Percentiles rank a stretch among this genome's conserved stretches.
Conservation (phyloP, 2,888 invertebrate species). For the Andrena trimmerana region DNA sequence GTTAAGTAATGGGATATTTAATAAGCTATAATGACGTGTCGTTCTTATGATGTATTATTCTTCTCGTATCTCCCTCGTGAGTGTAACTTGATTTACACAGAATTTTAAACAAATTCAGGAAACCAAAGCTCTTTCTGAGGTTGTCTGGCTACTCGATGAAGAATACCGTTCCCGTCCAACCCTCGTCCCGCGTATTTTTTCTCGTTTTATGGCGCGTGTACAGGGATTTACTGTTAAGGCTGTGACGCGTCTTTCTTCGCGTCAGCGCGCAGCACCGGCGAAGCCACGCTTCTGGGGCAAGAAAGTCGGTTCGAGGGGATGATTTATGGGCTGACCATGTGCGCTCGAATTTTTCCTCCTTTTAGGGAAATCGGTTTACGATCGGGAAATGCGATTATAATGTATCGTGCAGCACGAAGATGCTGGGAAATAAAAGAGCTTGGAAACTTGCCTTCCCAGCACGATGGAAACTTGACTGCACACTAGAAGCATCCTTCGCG, state of each 20-base stretch:
- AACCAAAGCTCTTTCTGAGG: not conserved
- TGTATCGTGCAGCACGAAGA: constrained; percentile 18
- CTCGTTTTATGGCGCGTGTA: constrained; percentile 25
- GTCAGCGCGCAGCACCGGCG: constrained; percentile 8
- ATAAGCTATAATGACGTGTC: too few species aligned
- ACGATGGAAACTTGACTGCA: not conserved
- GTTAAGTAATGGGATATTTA: too few species aligned
- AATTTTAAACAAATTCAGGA: not conserved
- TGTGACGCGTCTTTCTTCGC: not conserved
- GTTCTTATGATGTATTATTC: too few species aligned
- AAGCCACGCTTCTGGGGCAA: not conserved
- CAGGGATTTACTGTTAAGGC: constrained; percentile 24
- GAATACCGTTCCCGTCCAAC: constrained; percentile 5
- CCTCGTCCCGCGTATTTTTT: constrained; percentile 22
- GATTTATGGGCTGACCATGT: constrained; percentile 53
- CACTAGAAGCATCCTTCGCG: not conserved
- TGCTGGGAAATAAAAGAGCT: not conserved
- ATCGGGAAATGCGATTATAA: constrained; percentile 28
- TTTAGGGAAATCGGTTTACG: constrained; percentile 24
- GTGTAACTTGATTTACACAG: not conserved
- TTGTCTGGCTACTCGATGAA: not conserved
- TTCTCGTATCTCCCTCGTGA: not conserved
- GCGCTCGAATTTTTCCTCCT: constrained; percentile 21
- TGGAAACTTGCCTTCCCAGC: not conserved
- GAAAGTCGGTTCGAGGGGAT: constrained; percentile 19